Evolutionary conservation across 1,140 invertebrate species (phyloP).

Genomic region (Orussus abietinus): DNA sequence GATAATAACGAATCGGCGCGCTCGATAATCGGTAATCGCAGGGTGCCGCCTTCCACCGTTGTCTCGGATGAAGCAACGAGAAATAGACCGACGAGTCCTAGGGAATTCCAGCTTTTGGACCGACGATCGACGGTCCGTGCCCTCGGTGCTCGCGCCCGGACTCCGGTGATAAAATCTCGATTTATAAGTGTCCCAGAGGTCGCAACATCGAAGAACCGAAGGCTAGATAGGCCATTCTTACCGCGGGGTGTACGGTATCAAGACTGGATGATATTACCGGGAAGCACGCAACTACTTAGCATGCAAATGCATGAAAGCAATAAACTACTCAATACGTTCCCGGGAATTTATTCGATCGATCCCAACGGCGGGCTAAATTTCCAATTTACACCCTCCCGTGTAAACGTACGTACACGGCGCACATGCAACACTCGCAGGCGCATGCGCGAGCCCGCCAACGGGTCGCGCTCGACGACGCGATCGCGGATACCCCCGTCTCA

Average conservation of each 20-base stretch:
- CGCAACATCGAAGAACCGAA: slow-evolving; percentile 52
- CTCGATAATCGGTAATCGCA: no score
- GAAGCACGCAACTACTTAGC: slow-evolving; percentile 52
- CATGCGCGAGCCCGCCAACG: slow-evolving; percentile 13
- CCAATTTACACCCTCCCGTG: slow-evolving; percentile 28
- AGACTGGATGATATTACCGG: slow-evolving; percentile 50
- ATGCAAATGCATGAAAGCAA: slow-evolving; percentile 55
- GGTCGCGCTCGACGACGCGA: slow-evolving; percentile 12
- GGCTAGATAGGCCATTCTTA: slow-evolving; percentile 49
- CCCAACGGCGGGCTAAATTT: slow-evolving; percentile 21
- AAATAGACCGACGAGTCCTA: background rate
- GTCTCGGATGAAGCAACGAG: background rate
- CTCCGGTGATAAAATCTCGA: slow-evolving; percentile 47
- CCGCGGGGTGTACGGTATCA: slow-evolving; percentile 45
- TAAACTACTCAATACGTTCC: slow-evolving; percentile 53
- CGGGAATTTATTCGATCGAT: slow-evolving; percentile 36
- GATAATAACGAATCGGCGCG: no score
- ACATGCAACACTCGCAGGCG: slow-evolving; percentile 6
- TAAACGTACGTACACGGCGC: slow-evolving; percentile 8
- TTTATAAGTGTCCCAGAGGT: slow-evolving; percentile 51
- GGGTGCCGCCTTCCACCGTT: slow-evolving; percentile 15
- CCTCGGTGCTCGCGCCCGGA: slow-evolving; percentile 27
- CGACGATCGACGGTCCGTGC: slow-evolving; percentile 19
- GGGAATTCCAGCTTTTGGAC: slow-evolving; percentile 22
- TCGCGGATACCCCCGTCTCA: no score